Base-by-base conservation (phyloP, 2,113 vertebrate genomes). In the Dicentrarchus labrax region DNA sequence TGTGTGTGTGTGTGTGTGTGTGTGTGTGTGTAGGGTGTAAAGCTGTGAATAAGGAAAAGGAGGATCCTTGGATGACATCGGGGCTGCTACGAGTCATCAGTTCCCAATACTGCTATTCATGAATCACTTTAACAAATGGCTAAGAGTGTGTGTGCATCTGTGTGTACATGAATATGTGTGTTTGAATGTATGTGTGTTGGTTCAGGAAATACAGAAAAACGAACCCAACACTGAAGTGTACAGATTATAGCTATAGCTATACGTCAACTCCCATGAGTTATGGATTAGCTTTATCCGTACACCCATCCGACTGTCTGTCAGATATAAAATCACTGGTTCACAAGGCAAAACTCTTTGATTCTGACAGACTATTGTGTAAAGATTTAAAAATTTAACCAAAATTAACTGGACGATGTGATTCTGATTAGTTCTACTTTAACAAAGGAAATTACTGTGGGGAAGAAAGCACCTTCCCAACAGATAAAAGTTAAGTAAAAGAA, bases 81-180 rank as follows among this genome's bases (percentile, higher is more conserved):
- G 48, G 53, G 83, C 72, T 59, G 82, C 89, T 76, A 78, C 82
- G 70, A 89, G 57, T 91, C 89, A 89, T 91, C 83, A 82, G 80
- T 82, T 87, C 64, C 48, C 71, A 72, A 71, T 76, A 48, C 68
- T 47, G 70, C 47, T 75, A 21, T 80, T 83, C 84, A 83, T 90
- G 59, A 93, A 86, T 93, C 89, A 93, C 60, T 82, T 81, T 76
- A 89, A 90, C 56, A 84, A 84, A 91, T 87, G 76, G 57, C 48
- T 10, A 5, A 8, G 57, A n/a, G 71, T 41, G 50, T 19, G 48
- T 15, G 12, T 39, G 17, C 7, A 3, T 24, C 22, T 11, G 24
- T 78, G 43, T 54, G 10, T 64, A 19, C 36, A 24, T 61, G 47
- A 8, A 8, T 59, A 57, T 62, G 57, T 68, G 59, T 70, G n/a